Evolutionary conservation across 2,113 vertebrate genomes (phyloP).

Genomic region (Eira barbara): DNA sequence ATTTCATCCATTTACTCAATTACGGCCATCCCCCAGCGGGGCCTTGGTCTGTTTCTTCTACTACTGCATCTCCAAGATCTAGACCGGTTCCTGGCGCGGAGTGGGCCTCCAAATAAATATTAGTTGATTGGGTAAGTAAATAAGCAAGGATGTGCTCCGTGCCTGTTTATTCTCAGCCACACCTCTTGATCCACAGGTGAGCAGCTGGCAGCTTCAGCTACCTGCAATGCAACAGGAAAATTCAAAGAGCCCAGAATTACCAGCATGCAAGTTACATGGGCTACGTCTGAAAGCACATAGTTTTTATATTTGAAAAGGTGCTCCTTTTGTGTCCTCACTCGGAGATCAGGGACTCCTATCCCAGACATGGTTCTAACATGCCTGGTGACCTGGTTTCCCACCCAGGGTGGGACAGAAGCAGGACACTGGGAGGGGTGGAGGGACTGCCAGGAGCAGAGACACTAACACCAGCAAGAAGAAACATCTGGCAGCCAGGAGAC

Average conservation of each 20-base stretch:
- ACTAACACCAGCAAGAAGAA: background rate
- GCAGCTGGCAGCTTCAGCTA: background rate
- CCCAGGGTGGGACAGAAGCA: background rate
- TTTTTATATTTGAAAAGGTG: background rate
- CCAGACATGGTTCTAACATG: too few species aligned
- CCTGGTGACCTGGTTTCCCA: too few species aligned
- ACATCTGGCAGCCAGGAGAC: background rate
- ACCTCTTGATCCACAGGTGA: background rate
- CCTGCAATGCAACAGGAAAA: background rate
- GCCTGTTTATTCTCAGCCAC: background rate
- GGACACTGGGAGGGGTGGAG: fast-evolving
- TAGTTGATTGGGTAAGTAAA: background rate
- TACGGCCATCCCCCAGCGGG: background rate
- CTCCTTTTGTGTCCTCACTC: background rate
- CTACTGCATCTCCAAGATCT: background rate
- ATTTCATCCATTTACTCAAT: background rate
- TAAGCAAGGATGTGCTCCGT: background rate
- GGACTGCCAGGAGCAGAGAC: background rate
- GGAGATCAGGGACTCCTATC: background rate
- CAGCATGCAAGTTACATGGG: background rate
- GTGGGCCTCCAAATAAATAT: background rate
- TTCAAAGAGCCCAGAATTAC: background rate
- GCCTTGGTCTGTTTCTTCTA: background rate
- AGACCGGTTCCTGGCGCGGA: background rate
- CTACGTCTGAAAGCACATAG: background rate